A percentile compares a stretch with the other conserved stretches of the same genome.
These are phyloP conservation scores for Plagiodera versicolora DNA, from an alignment of 2,888 invertebrate species.

Conservation along the genomic window DNA sequence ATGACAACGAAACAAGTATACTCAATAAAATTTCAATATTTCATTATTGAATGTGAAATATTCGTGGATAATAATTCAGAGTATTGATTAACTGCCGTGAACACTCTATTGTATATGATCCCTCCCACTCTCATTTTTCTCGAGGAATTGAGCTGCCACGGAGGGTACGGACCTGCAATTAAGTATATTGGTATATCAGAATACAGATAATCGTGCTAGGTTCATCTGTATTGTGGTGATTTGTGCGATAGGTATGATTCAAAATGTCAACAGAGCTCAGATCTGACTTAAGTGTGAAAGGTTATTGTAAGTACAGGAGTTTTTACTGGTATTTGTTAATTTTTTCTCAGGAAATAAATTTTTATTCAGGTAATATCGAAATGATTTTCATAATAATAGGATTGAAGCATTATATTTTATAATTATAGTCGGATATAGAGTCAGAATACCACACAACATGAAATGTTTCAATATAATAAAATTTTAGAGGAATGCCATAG, in stretches of 20 bases:
- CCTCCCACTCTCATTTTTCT: not conserved
- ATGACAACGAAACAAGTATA: too few relatives aligned
- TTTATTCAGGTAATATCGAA: too few relatives aligned
- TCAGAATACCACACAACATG: too few relatives aligned
- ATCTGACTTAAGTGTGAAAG: not conserved
- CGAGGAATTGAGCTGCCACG: not conserved
- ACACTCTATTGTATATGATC: not conserved
- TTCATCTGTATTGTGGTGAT: not conserved
- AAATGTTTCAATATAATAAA: too few relatives aligned
- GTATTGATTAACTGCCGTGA: not conserved
- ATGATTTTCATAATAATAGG: too few relatives aligned
- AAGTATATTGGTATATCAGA: not conserved
- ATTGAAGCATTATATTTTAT: too few relatives aligned
- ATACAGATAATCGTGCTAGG: not conserved
- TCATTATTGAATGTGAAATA: too few relatives aligned
- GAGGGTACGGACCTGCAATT: slow-evolving; percentile 1
- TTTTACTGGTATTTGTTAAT: too few relatives aligned
- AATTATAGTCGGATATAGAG: too few relatives aligned
- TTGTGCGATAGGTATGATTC: not conserved
- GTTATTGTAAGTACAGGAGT: not conserved
- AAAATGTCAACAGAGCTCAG: not conserved
- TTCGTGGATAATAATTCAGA: not conserved
- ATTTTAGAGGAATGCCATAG: too few relatives aligned
- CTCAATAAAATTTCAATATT: too few relatives aligned
- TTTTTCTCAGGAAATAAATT: not conserved